phyloP scores from a whole-genome alignment of 2,113 vertebrate genomes.

The Scatophagus argus region DNA sequence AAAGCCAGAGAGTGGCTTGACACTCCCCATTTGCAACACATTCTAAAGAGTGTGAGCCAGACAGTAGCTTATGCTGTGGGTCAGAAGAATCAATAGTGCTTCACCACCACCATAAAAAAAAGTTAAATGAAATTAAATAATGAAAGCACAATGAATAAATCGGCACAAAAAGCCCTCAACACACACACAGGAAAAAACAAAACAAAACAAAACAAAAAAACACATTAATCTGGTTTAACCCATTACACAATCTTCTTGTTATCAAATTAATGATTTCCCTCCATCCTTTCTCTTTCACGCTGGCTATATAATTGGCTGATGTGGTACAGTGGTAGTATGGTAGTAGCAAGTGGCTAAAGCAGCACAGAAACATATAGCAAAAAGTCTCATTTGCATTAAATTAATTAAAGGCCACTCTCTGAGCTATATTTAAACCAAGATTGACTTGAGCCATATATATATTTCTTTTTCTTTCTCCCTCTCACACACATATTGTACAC shows the following conservation, averaged over 20 bases:
- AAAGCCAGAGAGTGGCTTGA: slow-evolving; percentile 57
- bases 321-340: slow-evolving; percentile 29
- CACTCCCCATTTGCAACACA: slow-evolving; percentile 56
- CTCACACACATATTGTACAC: slow-evolving; percentile 32
- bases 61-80: background rate
- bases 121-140: background rate
- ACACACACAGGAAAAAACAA: background rate
- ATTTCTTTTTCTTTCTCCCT: slow-evolving; percentile 63
- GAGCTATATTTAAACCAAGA: slow-evolving; percentile 85
- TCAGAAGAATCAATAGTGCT: background rate
- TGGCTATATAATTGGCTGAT: slow-evolving; percentile 70
- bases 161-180: background rate
- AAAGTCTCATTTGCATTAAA: slow-evolving; percentile 85
- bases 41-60: slow-evolving; percentile 13
- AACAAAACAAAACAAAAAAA: slow-evolving; percentile 2
- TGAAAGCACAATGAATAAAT: background rate
- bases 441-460: slow-evolving; percentile 63
- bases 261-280: slow-evolving; percentile 25
- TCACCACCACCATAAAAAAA: background rate
- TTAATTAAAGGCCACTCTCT: slow-evolving; percentile 83
- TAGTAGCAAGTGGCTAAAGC: slow-evolving; percentile 56
- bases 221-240: background rate
- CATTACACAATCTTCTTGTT: background rate
- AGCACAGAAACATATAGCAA: slow-evolving; percentile 55
- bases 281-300: slow-evolving; percentile 28